These are phyloP conservation scores for Panthera leo DNA, from an alignment of 2,113 vertebrate species.

Conservation along the genomic window DNA sequence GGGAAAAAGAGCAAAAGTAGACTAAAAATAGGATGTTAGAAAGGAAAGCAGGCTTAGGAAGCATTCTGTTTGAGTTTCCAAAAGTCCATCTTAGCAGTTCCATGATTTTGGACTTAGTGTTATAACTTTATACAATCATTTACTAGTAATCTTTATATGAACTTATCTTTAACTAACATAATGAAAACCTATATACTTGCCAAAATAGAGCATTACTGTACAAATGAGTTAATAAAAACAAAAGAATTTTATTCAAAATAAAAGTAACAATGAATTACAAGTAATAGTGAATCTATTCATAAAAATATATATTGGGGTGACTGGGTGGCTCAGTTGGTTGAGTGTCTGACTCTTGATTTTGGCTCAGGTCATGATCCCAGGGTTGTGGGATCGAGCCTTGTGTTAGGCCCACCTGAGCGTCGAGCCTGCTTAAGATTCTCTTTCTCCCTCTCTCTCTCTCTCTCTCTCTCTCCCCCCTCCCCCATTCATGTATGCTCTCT, in stretches of 20 bases:
- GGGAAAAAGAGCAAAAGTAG: background rate
- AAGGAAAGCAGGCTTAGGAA: background rate
- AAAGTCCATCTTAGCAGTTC: background rate
- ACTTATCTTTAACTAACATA: background rate
- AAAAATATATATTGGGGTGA: background rate
- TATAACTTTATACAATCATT: background rate
- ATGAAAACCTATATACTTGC: background rate
- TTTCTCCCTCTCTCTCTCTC: too few species aligned
- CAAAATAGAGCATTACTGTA: background rate
- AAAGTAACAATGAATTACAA: constrained; percentile 10
- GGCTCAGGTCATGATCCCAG: background rate
- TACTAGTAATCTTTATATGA: background rate
- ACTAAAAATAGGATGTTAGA: background rate
- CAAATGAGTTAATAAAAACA: background rate
- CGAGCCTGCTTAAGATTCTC: too few species aligned
- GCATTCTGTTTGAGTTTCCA: background rate
- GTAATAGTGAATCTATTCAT: background rate
- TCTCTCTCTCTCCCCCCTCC: too few species aligned
- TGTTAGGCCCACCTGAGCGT: too few species aligned
- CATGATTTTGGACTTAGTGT: background rate
- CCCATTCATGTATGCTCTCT: too few species aligned
- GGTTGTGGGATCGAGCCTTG: too few species aligned
- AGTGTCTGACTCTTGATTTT: background rate
- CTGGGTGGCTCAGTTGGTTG: background rate
- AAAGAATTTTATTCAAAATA: constrained; percentile 6